Evolutionary conservation across 2,888 invertebrate genomes (phyloP).

Genomic region (Subacronicta megacephala): DNA sequence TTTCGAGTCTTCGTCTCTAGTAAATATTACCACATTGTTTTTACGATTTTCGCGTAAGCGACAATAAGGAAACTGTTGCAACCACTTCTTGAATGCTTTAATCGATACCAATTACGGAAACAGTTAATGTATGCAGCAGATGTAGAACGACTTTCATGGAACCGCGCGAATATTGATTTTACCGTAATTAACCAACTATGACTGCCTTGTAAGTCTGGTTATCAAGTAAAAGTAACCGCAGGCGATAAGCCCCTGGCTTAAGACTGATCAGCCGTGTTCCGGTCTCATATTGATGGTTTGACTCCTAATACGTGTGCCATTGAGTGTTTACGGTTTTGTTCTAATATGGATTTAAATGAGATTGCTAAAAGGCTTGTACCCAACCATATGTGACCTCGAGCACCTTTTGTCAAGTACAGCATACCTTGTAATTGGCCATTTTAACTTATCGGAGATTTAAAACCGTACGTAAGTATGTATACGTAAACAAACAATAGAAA

Average conservation of each 20-base stretch:
- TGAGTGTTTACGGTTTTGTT: too few species aligned
- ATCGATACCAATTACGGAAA: constrained; percentile 59
- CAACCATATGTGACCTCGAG: too few species aligned
- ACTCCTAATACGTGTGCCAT: too few species aligned
- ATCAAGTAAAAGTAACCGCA: constrained; percentile 1
- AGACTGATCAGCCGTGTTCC: too few species aligned
- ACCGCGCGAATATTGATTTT: constrained; percentile 24
- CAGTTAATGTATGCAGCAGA: constrained; percentile 46
- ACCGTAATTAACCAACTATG: background rate
- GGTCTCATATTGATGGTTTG: too few species aligned
- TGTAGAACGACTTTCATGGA: constrained; percentile 34
- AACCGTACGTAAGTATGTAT: too few species aligned
- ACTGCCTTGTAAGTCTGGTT: background rate
- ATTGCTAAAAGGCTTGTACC: too few species aligned
- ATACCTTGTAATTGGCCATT: too few species aligned
- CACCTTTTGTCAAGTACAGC: too few species aligned
- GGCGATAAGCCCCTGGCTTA: background rate
- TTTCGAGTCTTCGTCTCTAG: background rate
- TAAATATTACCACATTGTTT: background rate
- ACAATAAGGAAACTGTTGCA: constrained; percentile 59
- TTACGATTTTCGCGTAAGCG: constrained; percentile 17
- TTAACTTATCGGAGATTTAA: too few species aligned
- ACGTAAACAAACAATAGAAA: too few species aligned
- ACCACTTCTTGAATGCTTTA: constrained; percentile 50
- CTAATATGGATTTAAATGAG: too few species aligned